Base-by-base conservation (phyloP, 2,113 vertebrate species). In the Aptenodytes forsteri region DNA sequence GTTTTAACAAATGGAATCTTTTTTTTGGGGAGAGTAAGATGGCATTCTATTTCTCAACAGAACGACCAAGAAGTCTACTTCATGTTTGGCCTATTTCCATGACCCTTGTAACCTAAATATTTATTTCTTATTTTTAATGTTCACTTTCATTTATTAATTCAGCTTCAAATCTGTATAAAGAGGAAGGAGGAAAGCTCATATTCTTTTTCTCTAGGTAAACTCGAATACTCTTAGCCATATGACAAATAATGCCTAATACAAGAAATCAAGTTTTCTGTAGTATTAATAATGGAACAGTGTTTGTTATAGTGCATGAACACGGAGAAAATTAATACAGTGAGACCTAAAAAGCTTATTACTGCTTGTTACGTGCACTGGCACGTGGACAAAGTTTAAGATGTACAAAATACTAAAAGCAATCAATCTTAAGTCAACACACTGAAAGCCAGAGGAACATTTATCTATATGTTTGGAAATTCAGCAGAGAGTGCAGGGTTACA, bases 351-450 rank as follows among this genome's bases (percentile, higher is more conserved):
- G 70, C 83, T 94, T 93, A 94, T 89, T 92, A 91, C 47, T 97
- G 82, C 96, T 81, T 76, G 86, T 80, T 96, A 96, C 13, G 40
- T 89, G 88, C 27, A 49, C 73, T 83, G 94, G 87, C 83, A 92
- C 32, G 6, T 59, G 77, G 69, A 94, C 72, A 71, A 95, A 87
- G 65, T 65, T 96, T 92, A 88, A 93, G 81, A 94, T 32, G 67
- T 83, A 97, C 82, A 87, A 94, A 96, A 96, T 64, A 96, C 87
- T 85, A 92, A 98, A 97, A 97, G 81, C 93, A 97, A 97, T 96
- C 96, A 96, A 78, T 97, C 83, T 95, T 96, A 91, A 97, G 89
- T 97, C 91, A 97, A 96, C 95, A 95, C 46, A 54, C 80, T 7
- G 52, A 97, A 98, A 97, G 65, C 29, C 85, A 96, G 94, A 96